A percentile compares a stretch with the other conserved stretches of the same genome.
Evolutionary conservation across 2,797 vertebrate species (phyloP).

Genomic region (Sus cebifrons): DNA sequence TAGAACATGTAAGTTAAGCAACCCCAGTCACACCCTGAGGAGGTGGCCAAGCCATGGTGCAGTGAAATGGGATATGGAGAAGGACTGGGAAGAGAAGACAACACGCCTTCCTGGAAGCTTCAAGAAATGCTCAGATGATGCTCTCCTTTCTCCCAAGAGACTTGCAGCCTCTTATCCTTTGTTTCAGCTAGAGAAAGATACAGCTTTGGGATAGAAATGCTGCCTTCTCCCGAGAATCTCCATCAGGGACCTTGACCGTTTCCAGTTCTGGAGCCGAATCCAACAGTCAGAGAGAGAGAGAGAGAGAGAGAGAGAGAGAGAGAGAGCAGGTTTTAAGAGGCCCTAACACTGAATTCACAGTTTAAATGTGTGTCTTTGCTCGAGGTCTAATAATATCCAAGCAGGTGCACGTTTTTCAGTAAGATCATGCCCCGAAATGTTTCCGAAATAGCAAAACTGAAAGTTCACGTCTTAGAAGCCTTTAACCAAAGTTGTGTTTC

Average conservation of each 20-base stretch:
- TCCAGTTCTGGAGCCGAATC: neutral
- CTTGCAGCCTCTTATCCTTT: neutral
- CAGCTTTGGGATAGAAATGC: neutral
- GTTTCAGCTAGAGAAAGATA: neutral
- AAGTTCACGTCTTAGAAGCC: slow-evolving; percentile 61
- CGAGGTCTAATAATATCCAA: slow-evolving; percentile 83
- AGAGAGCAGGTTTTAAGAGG: too few relatives aligned
- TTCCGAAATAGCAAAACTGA: slow-evolving; percentile 83
- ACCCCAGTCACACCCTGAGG: neutral
- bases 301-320: neutral
- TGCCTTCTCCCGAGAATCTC: slow-evolving; percentile 10
- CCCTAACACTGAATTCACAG: neutral
- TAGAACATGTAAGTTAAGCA: neutral
- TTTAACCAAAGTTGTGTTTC: slow-evolving; percentile 54
- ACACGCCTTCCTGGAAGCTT: neutral
- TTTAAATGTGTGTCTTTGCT: slow-evolving; percentile 35
- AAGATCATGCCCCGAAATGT: slow-evolving; percentile 39
- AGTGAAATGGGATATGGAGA: neutral
- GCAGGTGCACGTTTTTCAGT: slow-evolving; percentile 80
- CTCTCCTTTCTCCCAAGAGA: neutral
- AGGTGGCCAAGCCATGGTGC: neutral
- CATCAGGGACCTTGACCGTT: neutral
- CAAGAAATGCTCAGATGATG: neutral
- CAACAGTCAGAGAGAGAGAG: neutral
- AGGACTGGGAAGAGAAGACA: neutral